phyloP scores from a whole-genome alignment of 2,113 vertebrate species.

The Callaeas wilsoni region DNA sequence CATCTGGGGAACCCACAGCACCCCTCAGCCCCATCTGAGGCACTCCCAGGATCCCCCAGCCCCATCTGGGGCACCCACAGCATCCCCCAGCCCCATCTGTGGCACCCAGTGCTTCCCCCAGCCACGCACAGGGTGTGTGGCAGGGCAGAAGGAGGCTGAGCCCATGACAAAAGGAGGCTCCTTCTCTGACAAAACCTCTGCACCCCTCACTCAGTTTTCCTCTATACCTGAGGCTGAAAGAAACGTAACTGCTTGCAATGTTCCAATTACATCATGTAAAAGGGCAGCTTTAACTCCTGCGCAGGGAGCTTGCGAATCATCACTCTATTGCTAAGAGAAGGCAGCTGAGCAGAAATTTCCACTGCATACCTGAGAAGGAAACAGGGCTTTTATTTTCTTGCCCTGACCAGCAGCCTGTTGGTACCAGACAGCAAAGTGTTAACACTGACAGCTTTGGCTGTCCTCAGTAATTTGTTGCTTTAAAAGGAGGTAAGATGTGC shows the following conservation, averaged over 20 bases:
- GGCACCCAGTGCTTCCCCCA: background rate
- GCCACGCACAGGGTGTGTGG: accelerated
- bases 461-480: background rate
- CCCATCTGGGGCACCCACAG: background rate
- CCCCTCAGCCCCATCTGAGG: background rate
- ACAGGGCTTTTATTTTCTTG: background rate
- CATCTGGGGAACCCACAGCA: background rate
- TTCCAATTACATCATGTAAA: background rate
- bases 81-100: background rate
- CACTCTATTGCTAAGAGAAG: background rate
- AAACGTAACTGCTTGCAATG: background rate
- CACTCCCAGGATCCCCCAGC: background rate
- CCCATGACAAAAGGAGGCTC: conserved; percentile 13
- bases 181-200: background rate
- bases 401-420: conserved; percentile 27
- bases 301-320: background rate
- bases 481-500: background rate
- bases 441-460: background rate
- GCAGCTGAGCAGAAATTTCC: background rate
- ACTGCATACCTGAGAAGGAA: conserved; percentile 13
- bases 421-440: background rate
- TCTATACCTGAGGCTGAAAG: background rate
- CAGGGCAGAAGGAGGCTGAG: background rate
- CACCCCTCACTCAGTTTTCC: background rate
- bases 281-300: background rate